phyloP scores from a whole-genome alignment of 2,888 invertebrate genomes.

The Eutolmus rufibarbis region DNA sequence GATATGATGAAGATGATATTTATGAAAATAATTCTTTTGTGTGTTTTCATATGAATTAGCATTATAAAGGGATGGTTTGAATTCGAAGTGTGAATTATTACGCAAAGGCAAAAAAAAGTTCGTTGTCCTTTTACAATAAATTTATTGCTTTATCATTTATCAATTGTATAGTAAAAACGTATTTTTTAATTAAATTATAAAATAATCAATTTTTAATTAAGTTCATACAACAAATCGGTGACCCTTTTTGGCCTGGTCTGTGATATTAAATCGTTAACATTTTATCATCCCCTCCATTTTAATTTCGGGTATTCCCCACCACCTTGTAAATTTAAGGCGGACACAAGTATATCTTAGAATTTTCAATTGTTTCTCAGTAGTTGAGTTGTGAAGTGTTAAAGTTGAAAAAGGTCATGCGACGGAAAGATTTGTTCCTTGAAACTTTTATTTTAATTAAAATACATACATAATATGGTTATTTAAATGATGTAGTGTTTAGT shows the following conservation, averaged over 20 bases:
- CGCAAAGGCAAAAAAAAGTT: not conserved
- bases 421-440: too few species aligned
- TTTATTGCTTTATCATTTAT: not conserved
- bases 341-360: not conserved
- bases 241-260: not conserved
- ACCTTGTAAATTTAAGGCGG: not conserved
- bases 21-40: not conserved
- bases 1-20: not conserved
- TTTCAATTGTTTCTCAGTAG: not conserved
- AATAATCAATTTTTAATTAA: not conserved
- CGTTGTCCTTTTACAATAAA: not conserved
- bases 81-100: not conserved
- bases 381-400: not conserved
- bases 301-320: not conserved
- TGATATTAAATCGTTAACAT: not conserved
- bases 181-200: too few species aligned
- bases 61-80: not conserved
- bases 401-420: not conserved
- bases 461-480: too few species aligned
- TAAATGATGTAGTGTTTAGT: too few species aligned
- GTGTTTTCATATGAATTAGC: not conserved
- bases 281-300: too few species aligned
- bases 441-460: too few species aligned
- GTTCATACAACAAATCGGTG: not conserved
- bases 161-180: too few species aligned